Evolutionary conservation across 2,888 invertebrate genomes (phyloP), one percentile per base, ranked within the genome.

Genomic region (Dasypolia templi): DNA sequence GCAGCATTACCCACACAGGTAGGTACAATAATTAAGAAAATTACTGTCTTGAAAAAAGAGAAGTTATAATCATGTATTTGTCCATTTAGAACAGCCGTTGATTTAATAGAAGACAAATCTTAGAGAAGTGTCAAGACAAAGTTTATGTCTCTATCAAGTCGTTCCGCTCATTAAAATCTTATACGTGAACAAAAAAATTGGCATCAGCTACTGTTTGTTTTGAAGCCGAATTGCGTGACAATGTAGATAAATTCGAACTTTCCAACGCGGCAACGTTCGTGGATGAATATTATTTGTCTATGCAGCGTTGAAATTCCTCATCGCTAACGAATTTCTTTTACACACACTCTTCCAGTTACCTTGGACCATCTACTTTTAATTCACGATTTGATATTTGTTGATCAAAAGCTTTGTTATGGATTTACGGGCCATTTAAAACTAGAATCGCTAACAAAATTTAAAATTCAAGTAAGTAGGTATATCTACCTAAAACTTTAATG

Each of bases 261-360:
- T 80, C 83, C 55, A 77, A 65, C 19, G 61, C 29, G n/a, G 26
- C 46, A 77, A 62, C 19, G 61, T 35, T 42, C 39, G 26, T 51
- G n/a, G n/a, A 51, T 32, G n/a, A 64, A 49, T 32, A 32, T 64
- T 17, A 32, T 64, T 51, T 11, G 32, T 32, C 6, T 49, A 32
- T n/a, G 64, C 51, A 51, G 39, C n/a, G 74, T 58, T 71, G 35
- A 63, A 71, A 86, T 83, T 86, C 78, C 78, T 81, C 58, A 71
- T 64, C 78, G 86, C 74, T 70, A 74, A 70, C 70, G 62, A 85
- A 82, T 78, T 78, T 78, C 59, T 83, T 75, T 81, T 72, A 72
- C 72, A 66, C 75, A 51, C 53, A 72, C 72, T 72, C 32, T 79
- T 83, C 63, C 42, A 62, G 56, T 35, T 71, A 12, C 17, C 19